Evolutionary conservation across 37 sponge, comb jelly and placozoan species (phyloP), one percentile per base, ranked within the genome.

Genomic region (Chondrilla cf. caribensis): DNA sequence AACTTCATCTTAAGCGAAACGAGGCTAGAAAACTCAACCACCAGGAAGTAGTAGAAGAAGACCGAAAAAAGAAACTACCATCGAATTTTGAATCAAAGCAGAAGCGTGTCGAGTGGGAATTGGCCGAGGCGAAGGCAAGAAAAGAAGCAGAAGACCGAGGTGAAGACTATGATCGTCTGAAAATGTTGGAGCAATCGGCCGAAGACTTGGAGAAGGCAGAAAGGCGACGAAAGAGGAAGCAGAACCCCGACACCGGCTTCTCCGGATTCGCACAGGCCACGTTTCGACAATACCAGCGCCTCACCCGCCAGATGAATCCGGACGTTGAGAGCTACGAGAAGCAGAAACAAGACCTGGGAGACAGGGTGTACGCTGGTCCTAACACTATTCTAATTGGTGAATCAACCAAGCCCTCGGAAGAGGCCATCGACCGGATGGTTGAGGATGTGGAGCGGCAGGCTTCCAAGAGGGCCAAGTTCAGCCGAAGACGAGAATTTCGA

Each of bases 171-270:
- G 97, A 92, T 22, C 79, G 86, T 78, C 73, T 90, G 43, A 92
- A 94, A 71, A 43, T 92, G 72, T 51, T 94, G 68, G 92, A 90
- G 9, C 66, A 81, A 1, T 71, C 86, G 24, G 99, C 99, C 22
- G 83, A 90, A 54, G 97, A 98, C 11, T 35, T 98, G 51, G 99
- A 96, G 79, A 91, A 86, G 58, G 38, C 79, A 18, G 87, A 96
- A 38, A 71, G 93, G 28, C 91, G 91, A 84, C 72, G 86, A 29
- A 89, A 83, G 72, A 93, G 89, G 79, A 89, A 89, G 82, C 93
- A 95, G 72, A 98, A 98, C 57, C 97, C 99, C 3, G 99, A 98
- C 54, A 77, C 85, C 18, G 99, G 99, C 22, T 98, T 98, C 83
- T 59, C 96, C 35, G 97, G 87, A 70, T 97, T 85, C 72, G 85